Evolutionary conservation across 2,113 vertebrate genomes (phyloP).

Genomic region (Phylloscopus trochiloides): DNA sequence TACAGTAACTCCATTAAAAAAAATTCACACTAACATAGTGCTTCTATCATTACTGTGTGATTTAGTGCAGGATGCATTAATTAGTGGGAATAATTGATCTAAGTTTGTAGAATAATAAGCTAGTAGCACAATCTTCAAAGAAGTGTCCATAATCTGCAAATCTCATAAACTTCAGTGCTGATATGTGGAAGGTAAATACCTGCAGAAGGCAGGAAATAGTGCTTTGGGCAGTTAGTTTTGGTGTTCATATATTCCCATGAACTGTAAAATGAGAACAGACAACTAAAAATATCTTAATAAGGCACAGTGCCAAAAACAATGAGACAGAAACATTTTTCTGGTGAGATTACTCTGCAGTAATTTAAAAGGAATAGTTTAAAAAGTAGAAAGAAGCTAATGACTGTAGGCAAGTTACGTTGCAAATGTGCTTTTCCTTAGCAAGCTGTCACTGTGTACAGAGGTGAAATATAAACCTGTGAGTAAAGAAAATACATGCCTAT

Average conservation of each 20-base stretch:
- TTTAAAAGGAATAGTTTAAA: constrained; percentile 44
- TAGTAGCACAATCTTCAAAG: not conserved
- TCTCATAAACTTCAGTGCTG: not conserved
- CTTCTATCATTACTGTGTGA: not conserved
- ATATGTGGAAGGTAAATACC: not conserved
- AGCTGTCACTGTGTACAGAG: not conserved
- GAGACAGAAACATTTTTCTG: constrained; percentile 30
- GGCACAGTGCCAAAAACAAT: constrained; percentile 28
- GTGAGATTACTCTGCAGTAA: not conserved
- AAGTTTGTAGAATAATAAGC: not conserved
- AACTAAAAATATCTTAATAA: constrained; percentile 6
- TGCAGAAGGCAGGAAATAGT: not conserved
- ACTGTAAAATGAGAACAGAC: constrained; percentile 16
- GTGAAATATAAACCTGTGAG: constrained; percentile 58
- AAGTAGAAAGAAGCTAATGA: constrained; percentile 34
- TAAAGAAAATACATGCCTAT: constrained; percentile 51
- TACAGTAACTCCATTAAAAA: not conserved
- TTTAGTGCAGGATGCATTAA: not conserved
- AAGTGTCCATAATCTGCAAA: not conserved
- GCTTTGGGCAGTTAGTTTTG: not conserved
- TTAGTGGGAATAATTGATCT: not conserved
- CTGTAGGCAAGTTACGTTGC: constrained; percentile 11
- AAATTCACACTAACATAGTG: not conserved
- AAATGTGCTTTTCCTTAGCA: constrained; percentile 45
- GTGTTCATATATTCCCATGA: not conserved